These are phyloP conservation scores for Eurystomus glaucurus DNA, from an alignment of 2,797 vertebrate genomes.

Conservation along the genomic window DNA sequence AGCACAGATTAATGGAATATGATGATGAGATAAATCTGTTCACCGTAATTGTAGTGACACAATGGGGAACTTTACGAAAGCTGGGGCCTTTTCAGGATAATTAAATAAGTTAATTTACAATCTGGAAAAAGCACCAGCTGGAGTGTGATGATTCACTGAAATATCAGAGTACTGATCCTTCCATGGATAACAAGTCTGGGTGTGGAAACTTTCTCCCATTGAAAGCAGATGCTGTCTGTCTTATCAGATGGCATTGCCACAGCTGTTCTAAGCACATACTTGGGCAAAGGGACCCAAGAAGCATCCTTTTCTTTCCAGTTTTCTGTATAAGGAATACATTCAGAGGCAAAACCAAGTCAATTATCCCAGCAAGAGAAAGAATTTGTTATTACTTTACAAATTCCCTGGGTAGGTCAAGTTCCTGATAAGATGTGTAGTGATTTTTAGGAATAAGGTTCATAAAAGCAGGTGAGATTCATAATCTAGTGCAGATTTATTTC, in stretches of 20 bases:
- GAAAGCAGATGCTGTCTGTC: background rate
- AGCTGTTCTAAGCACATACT: background rate
- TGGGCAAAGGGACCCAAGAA: background rate
- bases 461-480: background rate
- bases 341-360: background rate
- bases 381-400: background rate
- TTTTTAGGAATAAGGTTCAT: background rate
- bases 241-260: background rate
- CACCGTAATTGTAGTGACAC: conserved; percentile 41
- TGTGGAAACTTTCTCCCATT: conserved; percentile 9
- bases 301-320: background rate
- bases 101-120: conserved; percentile 74
- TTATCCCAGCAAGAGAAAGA: background rate
- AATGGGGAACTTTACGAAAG: conserved; percentile 53
- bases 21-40: conserved; percentile 65
- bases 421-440: background rate
- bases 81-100: conserved; percentile 64
- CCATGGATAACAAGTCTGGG: conserved; percentile 5
- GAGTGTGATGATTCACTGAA: conserved; percentile 40
- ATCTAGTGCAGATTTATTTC: background rate
- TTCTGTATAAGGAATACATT: background rate
- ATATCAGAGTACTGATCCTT: conserved; percentile 24
- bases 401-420: background rate
- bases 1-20: conserved; percentile 32
- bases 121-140: conserved; percentile 67